Evolutionary conservation across 2,888 invertebrate genomes (phyloP).

Genomic region (Leptopilina drosophilae): DNA sequence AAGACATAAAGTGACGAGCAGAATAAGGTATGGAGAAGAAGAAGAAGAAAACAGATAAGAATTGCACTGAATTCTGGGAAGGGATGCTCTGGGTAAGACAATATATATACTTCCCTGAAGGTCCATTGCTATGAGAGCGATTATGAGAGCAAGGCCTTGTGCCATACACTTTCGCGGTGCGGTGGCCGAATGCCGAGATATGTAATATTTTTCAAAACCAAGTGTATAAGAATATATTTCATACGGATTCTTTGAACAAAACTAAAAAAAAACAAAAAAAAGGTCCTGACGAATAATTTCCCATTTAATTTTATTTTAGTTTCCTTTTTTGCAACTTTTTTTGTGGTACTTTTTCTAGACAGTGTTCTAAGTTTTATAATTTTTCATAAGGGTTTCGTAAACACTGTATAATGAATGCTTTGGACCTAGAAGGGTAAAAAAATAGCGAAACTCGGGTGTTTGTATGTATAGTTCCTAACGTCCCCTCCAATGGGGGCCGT

Average conservation of each 20-base stretch:
- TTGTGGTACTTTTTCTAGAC: too few species aligned
- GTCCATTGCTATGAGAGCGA: slow-evolving; percentile 61
- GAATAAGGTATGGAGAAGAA: slow-evolving; percentile 57
- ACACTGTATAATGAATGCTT: too few species aligned
- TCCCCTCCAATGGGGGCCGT: too few species aligned
- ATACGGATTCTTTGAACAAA: not conserved
- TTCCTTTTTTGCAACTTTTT: slow-evolving; percentile 10
- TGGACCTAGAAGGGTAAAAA: too few species aligned
- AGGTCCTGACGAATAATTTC: not conserved
- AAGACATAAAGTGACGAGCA: slow-evolving; percentile 75
- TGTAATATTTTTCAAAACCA: slow-evolving; percentile 19
- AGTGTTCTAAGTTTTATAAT: too few species aligned
- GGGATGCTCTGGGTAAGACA: slow-evolving; percentile 59
- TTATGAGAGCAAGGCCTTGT: slow-evolving; percentile 54
- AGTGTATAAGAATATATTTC: not conserved
- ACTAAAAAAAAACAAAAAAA: not conserved
- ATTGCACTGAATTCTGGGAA: slow-evolving; percentile 60
- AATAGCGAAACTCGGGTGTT: too few species aligned
- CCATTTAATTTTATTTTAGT: slow-evolving; percentile 6
- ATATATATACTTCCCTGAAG: slow-evolving; percentile 65
- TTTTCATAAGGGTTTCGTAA: too few species aligned
- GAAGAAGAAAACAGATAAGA: slow-evolving; percentile 44
- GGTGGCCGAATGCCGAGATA: slow-evolving; percentile 28
- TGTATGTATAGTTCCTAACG: too few species aligned
- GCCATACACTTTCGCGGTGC: slow-evolving; percentile 28